A percentile compares a stretch with the other conserved stretches of the same genome.
Conservation (phyloP, 2,113 vertebrate species). For the Vombatus ursinus region DNA sequence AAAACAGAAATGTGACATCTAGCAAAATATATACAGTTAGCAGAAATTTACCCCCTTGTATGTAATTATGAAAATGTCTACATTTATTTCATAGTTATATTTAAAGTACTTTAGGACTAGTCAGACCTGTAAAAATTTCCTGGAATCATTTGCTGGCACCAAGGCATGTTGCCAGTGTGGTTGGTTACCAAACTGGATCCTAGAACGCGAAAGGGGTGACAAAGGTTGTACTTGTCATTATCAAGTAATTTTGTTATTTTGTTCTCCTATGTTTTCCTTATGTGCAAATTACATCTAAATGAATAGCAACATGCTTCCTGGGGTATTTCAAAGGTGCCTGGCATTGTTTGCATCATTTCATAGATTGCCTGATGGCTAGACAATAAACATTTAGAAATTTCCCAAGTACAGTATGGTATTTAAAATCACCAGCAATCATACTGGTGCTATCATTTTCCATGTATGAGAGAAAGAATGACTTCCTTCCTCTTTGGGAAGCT, state of each 20-base stretch:
- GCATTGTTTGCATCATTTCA: neutral
- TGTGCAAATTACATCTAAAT: neutral
- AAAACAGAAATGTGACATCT: neutral
- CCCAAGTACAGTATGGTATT: neutral
- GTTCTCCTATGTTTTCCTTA: neutral
- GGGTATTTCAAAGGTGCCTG: neutral
- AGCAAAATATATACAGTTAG: neutral
- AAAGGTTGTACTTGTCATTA: neutral
- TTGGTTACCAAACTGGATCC: neutral
- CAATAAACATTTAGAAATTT: neutral
- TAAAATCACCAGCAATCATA: neutral
- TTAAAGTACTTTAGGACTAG: neutral
- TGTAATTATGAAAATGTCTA: slow-evolving; percentile 5
- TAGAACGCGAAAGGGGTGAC: neutral
- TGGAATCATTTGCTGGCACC: slow-evolving; percentile 6
- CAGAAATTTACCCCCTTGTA: slow-evolving; percentile 3
- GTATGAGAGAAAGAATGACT: neutral
- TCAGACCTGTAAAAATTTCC: neutral
- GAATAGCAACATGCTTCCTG: neutral
- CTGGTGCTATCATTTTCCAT: neutral
- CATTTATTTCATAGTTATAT: neutral
- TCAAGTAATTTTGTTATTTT: neutral
- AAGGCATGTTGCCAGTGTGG: slow-evolving; percentile 24
- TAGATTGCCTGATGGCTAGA: neutral
- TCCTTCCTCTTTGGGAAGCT: neutral